A percentile compares a stretch with the other conserved stretches of the same genome.
phyloP scores from a whole-genome alignment of 2,888 invertebrate genomes.

The Electrophaes corylata region DNA sequence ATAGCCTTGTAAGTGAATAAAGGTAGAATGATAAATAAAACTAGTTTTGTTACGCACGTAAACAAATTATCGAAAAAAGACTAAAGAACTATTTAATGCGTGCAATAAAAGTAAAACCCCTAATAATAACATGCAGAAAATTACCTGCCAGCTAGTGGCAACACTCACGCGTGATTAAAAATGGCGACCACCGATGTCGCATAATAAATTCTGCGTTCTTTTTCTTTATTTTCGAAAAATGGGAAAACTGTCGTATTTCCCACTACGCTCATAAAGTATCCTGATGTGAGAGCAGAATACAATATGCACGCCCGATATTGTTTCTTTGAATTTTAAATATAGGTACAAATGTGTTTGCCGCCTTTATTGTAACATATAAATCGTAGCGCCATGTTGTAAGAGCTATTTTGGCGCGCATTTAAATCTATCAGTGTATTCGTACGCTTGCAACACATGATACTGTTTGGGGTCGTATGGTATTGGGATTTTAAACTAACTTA shows the following conservation, averaged over 20 bases:
- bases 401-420: constrained; percentile 47
- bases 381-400: constrained; percentile 47
- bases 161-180: constrained; percentile 62
- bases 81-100: too few species aligned
- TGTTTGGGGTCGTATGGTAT: constrained; percentile 58
- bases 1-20: constrained; percentile 1
- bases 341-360: constrained; percentile 40
- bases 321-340: constrained; percentile 80
- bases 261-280: constrained; percentile 74
- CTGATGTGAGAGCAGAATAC: constrained; percentile 63
- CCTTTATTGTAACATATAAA: constrained; percentile 42
- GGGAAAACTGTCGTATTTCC: constrained; percentile 72
- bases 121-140: constrained; percentile 38
- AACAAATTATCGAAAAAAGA: too few species aligned
- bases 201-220: constrained; percentile 61
- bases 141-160: constrained; percentile 52
- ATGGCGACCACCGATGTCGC: constrained; percentile 54
- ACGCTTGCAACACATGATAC: constrained; percentile 51
- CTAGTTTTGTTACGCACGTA: too few species aligned
- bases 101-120: not conserved
- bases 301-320: constrained; percentile 78
- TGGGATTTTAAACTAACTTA: constrained; percentile 53
- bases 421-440: constrained; percentile 34
- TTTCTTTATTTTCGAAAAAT: constrained; percentile 60
- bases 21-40: too few species aligned